Evolutionary conservation across 2,888 invertebrate genomes (phyloP).

Genomic region (Catocala sponsa): DNA sequence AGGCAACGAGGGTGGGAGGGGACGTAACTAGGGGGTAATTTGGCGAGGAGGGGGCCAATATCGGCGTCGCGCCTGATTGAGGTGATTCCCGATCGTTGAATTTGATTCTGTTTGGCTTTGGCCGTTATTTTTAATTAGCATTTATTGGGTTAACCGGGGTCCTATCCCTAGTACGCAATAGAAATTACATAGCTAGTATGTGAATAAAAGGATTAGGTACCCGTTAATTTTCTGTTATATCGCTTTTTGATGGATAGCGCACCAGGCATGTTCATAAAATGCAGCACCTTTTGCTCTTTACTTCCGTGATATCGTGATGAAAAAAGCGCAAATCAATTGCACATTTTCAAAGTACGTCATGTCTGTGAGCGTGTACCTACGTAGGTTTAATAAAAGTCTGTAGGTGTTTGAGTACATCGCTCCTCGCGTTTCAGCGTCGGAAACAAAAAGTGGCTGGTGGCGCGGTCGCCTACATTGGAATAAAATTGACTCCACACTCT

Average conservation of each 20-base stretch:
- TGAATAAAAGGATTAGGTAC: conserved; percentile 3
- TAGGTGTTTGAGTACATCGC: conserved; percentile 86
- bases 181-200: conserved; percentile 8
- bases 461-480: conserved; percentile 88
- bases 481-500: conserved; percentile 88
- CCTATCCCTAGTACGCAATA: conserved; percentile 8
- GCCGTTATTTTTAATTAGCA: conserved; percentile 72
- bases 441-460: conserved; percentile 86
- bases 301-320: conserved; percentile 21
- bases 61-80: conserved; percentile 86
- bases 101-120: conserved; percentile 77
- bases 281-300: conserved; percentile 19
- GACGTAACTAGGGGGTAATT: conserved; percentile 87
- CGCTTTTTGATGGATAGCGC: conserved; percentile 22
- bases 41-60: conserved; percentile 86
- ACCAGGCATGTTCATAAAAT: conserved; percentile 15
- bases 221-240: conserved; percentile 20
- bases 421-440: conserved; percentile 85
- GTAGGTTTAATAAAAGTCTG: conserved; percentile 83
- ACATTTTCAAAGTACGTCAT: conserved; percentile 38
- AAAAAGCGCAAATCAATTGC: conserved; percentile 39
- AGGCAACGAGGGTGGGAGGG: conserved; percentile 82
- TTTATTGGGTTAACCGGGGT: conserved; percentile 48
- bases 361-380: conserved; percentile 38
- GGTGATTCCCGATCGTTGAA: conserved; percentile 82